Percentiles rank a stretch among this genome's conserved stretches.
Conservation (phyloP, 2,888 invertebrate genomes). For the Phortica okadai region DNA sequence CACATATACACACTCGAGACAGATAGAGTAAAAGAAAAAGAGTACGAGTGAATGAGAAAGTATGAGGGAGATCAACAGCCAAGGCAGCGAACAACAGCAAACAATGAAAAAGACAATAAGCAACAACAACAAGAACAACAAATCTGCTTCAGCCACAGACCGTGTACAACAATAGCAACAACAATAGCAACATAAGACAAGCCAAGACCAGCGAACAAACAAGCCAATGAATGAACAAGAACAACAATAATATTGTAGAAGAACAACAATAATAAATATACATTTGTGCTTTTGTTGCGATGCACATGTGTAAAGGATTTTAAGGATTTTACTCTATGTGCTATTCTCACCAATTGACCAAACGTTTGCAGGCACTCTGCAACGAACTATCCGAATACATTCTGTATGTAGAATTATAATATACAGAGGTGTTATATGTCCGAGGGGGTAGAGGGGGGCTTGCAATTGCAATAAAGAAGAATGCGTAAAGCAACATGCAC, state of each 20-base stretch:
- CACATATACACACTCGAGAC: not conserved
- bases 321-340: conserved; percentile 15
- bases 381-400: not conserved
- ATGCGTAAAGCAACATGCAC: not conserved
- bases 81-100: not conserved
- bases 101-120: not conserved
- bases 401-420: not conserved
- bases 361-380: not conserved
- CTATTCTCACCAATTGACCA: conserved; percentile 3
- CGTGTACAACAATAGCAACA: not conserved
- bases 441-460: not conserved
- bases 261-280: conserved; percentile 48
- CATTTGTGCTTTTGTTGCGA: conserved; percentile 52
- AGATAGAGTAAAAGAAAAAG: not conserved
- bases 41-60: not conserved
- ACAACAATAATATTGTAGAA: not conserved
- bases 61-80: conserved; percentile 15
- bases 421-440: not conserved
- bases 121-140: conserved; percentile 16
- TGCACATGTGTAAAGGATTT: conserved; percentile 41
- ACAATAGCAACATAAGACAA: not conserved
- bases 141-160: not conserved
- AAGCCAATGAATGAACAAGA: conserved; percentile 5
- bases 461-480: not conserved
- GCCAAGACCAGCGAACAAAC: conserved; percentile 10